Evolutionary conservation across 2,797 vertebrate genomes (phyloP), one percentile per base, ranked within the genome.

Genomic region (Coreius guichenoti): DNA sequence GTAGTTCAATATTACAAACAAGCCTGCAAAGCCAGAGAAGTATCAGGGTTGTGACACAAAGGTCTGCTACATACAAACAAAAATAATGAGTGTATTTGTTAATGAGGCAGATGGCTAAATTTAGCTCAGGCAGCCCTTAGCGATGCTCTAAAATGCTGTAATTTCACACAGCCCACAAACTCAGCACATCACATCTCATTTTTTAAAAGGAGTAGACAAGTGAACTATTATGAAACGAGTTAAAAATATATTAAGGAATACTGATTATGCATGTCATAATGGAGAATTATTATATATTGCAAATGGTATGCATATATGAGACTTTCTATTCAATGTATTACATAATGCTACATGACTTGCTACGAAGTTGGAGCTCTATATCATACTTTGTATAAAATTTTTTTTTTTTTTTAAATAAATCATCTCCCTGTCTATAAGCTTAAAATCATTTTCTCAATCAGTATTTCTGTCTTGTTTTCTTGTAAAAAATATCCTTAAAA

Each of bases 101-200:
- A 89, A 82, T 58, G 36, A 51, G 61, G 88, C 81, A 75, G 88
- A 89, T 79, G 68, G 87, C 85, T 87, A 90, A 88, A 90, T 91
- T 90, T 86, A 83, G 85, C 45, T 77, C 16, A 75, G 73, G 11
- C 54, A 81, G 43, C 79, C 84, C 77, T 80, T 86, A 76, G 69
- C 72, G 70, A 77, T 68, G 65, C 86, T 56, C n/a, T 79, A 76
- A 81, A 54, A 67, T 43, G 16, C 58, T 56, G 80, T 76, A 39
- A 79, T 63, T 80, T 80, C 68, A 86, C 67, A 87, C 26, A 80
- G 23, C 54, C n/a, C 19, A 72, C 43, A 74, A 51, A 74, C n/a
- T 31, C 26, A 47, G 13, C 5, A 36, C 33, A 78, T 58, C 5
- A 49, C 33, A 78, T 58, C n/a, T 45, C 13, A 11, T 19, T 58